phyloP scores from a whole-genome alignment of 23 tunicate genomes.

The Trididemnum nubilum region DNA sequence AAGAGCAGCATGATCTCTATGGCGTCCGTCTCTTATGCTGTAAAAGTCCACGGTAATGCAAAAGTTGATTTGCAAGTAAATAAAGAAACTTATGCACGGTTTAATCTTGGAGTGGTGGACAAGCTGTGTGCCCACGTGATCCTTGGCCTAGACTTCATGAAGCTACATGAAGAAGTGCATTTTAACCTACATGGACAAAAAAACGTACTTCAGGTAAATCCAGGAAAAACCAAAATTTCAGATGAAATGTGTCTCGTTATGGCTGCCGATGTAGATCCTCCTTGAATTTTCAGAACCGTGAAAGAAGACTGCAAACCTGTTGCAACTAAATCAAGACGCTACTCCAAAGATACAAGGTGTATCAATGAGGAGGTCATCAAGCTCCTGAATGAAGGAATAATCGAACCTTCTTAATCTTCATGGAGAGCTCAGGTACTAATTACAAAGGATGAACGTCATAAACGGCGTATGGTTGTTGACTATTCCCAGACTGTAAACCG shows the following conservation, averaged over 20 bases:
- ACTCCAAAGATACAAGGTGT: neutral
- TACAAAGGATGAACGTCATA: constrained; percentile 23
- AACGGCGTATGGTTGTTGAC: constrained; percentile 27
- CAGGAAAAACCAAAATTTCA: neutral
- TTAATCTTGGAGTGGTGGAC: neutral
- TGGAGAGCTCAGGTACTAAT: constrained; percentile 33
- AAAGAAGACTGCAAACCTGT: neutral
- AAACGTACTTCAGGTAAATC: neutral
- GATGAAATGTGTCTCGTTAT: neutral
- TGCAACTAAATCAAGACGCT: neutral
- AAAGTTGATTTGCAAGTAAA: neutral
- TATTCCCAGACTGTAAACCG: constrained; percentile 30
- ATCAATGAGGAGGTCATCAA: neutral
- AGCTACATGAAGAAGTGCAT: neutral
- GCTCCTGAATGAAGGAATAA: constrained; percentile 23
- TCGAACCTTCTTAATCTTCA: constrained; percentile 9
- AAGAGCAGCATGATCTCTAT: neutral
- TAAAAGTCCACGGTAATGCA: neutral
- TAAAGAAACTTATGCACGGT: neutral
- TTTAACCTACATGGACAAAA: neutral
- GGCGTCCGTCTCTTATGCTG: neutral
- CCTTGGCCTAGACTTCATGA: neutral
- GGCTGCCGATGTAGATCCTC: constrained; percentile 3
- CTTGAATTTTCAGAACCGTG: neutral
- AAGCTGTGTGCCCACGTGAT: neutral